Base-by-base conservation (phyloP, 2,797 vertebrate species). In the Tadarida brasiliensis region DNA sequence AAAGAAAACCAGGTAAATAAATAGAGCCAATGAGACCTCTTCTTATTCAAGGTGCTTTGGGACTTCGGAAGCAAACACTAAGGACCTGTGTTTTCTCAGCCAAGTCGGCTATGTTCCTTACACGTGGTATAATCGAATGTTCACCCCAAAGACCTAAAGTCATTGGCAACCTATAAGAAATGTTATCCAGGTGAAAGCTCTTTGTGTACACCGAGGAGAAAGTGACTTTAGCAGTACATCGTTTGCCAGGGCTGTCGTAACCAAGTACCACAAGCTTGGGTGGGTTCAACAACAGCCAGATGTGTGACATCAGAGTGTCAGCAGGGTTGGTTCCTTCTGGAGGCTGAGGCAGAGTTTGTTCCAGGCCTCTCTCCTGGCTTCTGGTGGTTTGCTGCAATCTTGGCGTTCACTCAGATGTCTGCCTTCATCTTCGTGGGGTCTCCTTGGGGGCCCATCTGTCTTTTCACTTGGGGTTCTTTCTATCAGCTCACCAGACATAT, bases 91-190 rank as follows among this genome's bases (percentile, higher is more conserved):
- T 87, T 17, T 54, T 83, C 73, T 91, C 11, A 51, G 26, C 76
- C 87, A 47, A 16, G 77, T 74, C 12, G 94, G 76, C n/a, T 44
- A 26, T 63, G 70, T 61, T 47, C 76, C 61, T 89, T 94, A 54
- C 33, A 78, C 16, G 94, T 54, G 70, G 73, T 65, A 54, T 61
- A 84, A 95, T 14, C 47, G 74, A 94, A 84, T 47, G 63, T 68
- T 74, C 49, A 33, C 51, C 65, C 10, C 57, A 83, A 87, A 78
- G 51, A 68, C 61, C 82, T 44, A 71, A 15, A 81, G 68, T 91
- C 0, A 0, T 74, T 87, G 82, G 35, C 78, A 74, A 63, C 81
- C 39, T 86, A 59, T 70, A 71, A 91, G 33, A 88, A 71, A 17
- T 82, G 65, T 35, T 84, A 5, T 26, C 61, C 47, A 81, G 67